These are phyloP conservation scores for Meandrusa payeni DNA, from an alignment of 2,888 invertebrate species.

Conservation along the genomic window DNA sequence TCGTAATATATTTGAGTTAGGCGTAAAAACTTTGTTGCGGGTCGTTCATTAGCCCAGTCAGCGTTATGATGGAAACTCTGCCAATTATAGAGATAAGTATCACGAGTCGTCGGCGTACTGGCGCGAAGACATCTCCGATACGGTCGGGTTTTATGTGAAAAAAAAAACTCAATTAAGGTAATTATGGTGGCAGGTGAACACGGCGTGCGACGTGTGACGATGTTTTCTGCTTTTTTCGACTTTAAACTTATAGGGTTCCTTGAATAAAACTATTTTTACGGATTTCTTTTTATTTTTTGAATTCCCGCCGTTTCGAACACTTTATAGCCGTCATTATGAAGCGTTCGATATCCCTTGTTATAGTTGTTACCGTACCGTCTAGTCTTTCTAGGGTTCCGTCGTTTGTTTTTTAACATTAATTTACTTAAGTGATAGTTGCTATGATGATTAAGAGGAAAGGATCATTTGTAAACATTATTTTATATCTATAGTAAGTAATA, in stretches of 20 bases:
- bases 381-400: too few species aligned
- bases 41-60: slow-evolving; percentile 14
- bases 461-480: too few species aligned
- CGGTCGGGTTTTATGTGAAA: slow-evolving; percentile 39
- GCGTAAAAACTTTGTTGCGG: slow-evolving; percentile 21
- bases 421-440: too few species aligned
- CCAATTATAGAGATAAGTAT: slow-evolving; percentile 54
- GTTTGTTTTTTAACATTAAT: too few species aligned
- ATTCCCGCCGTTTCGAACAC: too few species aligned
- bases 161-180: slow-evolving; percentile 54
- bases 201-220: slow-evolving; percentile 27
- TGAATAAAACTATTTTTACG: too few species aligned
- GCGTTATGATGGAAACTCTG: slow-evolving; percentile 13
- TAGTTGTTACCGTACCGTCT: too few species aligned
- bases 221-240: slow-evolving; percentile 17
- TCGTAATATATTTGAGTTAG: slow-evolving; percentile 15
- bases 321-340: too few species aligned
- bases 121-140: slow-evolving; percentile 45
- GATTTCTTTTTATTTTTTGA: too few species aligned
- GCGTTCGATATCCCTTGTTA: too few species aligned
- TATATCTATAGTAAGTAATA: too few species aligned
- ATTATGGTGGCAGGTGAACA: slow-evolving; percentile 49
- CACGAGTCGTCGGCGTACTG: slow-evolving; percentile 32
- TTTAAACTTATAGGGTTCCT: slow-evolving; percentile 10
- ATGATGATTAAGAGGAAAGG: too few species aligned